Percentiles rank a stretch among this genome's conserved stretches.
Evolutionary conservation across 2,888 invertebrate species (phyloP).

Genomic region (Ochlodes sylvanus): DNA sequence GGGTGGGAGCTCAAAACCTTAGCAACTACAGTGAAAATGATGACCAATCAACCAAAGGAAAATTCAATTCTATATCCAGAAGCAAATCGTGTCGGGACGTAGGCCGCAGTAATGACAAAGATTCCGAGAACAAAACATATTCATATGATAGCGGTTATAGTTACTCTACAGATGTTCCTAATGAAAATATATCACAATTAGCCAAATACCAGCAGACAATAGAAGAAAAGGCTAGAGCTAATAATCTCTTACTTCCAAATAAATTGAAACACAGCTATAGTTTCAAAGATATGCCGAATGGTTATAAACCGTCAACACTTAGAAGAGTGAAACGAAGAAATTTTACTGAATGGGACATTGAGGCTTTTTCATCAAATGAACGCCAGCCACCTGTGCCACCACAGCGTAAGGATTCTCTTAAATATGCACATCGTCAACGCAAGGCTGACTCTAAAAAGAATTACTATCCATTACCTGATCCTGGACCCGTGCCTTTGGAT

Average conservation of each 20-base stretch:
- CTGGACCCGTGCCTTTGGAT: constrained; percentile 76
- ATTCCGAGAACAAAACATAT: constrained; percentile 63
- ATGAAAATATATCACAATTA: constrained; percentile 80
- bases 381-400: constrained; percentile 74
- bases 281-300: constrained; percentile 86
- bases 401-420: constrained; percentile 78
- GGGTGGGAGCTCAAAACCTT: constrained; percentile 89
- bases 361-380: constrained; percentile 66
- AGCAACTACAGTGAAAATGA: constrained; percentile 72
- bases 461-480: constrained; percentile 75
- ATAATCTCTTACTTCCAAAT: constrained; percentile 81
- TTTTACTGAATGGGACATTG: constrained; percentile 85
- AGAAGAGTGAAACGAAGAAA: constrained; percentile 83
- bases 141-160: constrained; percentile 61
- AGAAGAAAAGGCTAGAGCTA: constrained; percentile 79
- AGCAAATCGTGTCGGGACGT: constrained; percentile 81
- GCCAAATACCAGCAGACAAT: constrained; percentile 87
- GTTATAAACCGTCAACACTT: constrained; percentile 85
- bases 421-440: constrained; percentile 81
- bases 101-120: constrained; percentile 64
- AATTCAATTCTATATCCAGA: constrained; percentile 79
- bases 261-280: constrained; percentile 83
- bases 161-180: constrained; percentile 65
- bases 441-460: constrained; percentile 76
- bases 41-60: constrained; percentile 60